phyloP scores from a whole-genome alignment of 1,140 invertebrate species.

The Agraylea sexmaculata region DNA sequence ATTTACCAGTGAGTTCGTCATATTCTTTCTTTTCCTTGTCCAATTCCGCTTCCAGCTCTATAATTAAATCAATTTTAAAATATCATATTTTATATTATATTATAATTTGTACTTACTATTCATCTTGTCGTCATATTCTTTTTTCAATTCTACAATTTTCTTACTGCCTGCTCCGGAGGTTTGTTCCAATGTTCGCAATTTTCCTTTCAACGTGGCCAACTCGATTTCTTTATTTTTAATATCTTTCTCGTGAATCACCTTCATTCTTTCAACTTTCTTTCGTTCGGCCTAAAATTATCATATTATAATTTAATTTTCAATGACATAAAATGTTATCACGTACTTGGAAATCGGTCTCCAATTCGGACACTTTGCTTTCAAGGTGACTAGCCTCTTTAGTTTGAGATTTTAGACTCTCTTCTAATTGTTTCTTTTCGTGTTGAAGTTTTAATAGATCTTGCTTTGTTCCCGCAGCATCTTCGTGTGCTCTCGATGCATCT shows the following conservation, averaged over 20 bases:
- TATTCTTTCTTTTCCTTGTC: conserved; percentile 57
- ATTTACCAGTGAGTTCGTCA: conserved; percentile 67
- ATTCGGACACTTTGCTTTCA: conserved; percentile 46
- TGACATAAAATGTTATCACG: conserved; percentile 12
- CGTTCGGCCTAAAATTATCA: conserved; percentile 42
- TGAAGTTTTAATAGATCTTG: conserved; percentile 53
- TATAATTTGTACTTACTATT: conserved; percentile 40
- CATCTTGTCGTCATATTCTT: conserved; percentile 53
- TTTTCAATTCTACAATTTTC: conserved; percentile 51
- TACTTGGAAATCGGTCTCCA: conserved; percentile 52
- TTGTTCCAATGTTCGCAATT: conserved; percentile 49
- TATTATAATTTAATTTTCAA: not conserved
- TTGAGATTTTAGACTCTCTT: conserved; percentile 42
- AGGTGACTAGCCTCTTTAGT: conserved; percentile 44
- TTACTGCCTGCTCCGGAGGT: conserved; percentile 45
- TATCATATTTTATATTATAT: conserved; percentile 10
- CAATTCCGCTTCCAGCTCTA: conserved; percentile 56
- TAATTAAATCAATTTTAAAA: conserved; percentile 24
- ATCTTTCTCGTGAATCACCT: conserved; percentile 47
- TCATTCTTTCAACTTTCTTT: conserved; percentile 49
- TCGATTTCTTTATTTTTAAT: conserved; percentile 54
- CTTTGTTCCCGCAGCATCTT: conserved; percentile 39
- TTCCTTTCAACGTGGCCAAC: conserved; percentile 49
- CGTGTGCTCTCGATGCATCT: conserved; percentile 38
- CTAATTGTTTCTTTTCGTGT: conserved; percentile 43